Evolutionary conservation across 2,113 vertebrate genomes (phyloP).

Genomic region (Rousettus leschenaultii): DNA sequence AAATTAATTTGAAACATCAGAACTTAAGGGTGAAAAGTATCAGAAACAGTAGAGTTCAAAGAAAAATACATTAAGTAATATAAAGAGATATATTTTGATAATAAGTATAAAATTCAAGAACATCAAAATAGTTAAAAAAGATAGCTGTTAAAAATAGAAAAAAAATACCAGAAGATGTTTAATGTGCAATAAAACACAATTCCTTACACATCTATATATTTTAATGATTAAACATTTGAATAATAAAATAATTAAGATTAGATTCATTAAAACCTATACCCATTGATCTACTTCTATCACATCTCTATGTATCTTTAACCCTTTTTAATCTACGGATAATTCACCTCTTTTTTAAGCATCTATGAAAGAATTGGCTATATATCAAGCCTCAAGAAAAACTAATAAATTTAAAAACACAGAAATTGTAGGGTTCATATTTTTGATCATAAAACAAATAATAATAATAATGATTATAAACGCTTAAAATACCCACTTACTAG

Average conservation of each 20-base stretch:
- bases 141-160: neutral
- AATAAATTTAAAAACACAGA: slow-evolving; percentile 59
- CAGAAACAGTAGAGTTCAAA: neutral
- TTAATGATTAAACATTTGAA: neutral
- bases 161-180: neutral
- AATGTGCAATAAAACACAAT: neutral
- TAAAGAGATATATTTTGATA: neutral
- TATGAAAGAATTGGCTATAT: slow-evolving; percentile 27
- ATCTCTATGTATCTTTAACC: neutral
- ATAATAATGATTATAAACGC: slow-evolving; percentile 56
- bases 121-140: neutral
- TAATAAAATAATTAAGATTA: neutral
- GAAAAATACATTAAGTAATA: neutral
- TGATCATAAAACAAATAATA: slow-evolving; percentile 66
- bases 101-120: neutral
- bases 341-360: neutral
- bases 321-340: neutral
- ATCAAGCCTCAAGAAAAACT: slow-evolving; percentile 38
- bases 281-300: neutral
- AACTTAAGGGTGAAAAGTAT: neutral
- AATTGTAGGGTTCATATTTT: slow-evolving; percentile 64
- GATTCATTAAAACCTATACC: neutral
- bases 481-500: slow-evolving; percentile 64
- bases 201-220: neutral
- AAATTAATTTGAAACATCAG: neutral